Evolutionary conservation across 2,113 vertebrate genomes (phyloP).

Genomic region (Montifringilla adamsi): DNA sequence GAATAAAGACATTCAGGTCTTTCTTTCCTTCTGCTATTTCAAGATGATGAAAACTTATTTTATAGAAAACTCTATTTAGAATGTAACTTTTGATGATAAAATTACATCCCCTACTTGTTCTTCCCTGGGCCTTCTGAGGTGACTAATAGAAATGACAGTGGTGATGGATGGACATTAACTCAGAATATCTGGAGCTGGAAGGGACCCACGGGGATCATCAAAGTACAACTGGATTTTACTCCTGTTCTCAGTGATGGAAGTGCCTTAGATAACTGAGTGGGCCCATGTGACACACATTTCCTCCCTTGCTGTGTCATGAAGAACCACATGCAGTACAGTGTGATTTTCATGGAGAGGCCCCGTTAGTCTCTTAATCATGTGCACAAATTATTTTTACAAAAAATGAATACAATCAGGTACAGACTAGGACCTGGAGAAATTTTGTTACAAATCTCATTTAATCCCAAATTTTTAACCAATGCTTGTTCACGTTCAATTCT

Average conservation of each 20-base stretch:
- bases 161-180: background rate
- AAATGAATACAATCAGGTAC: background rate
- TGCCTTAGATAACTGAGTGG: background rate
- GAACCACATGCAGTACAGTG: background rate
- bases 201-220: background rate
- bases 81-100: background rate
- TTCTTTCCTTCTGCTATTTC: constrained; percentile 44
- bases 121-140: background rate
- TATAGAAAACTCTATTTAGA: background rate
- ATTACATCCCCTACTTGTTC: background rate
- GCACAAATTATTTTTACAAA: background rate
- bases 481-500: background rate
- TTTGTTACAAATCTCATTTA: background rate
- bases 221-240: background rate
- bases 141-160: background rate
- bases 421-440: background rate
- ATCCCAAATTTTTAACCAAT: background rate
- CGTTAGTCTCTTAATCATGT: background rate
- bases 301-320: background rate
- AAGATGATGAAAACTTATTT: background rate
- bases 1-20: constrained; percentile 17
- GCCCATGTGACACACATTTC: background rate
- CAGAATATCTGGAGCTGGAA: background rate
- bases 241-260: background rate
- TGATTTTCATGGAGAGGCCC: background rate